Conservation (phyloP, 2,113 vertebrate genomes). For the Sander vitreus region DNA sequence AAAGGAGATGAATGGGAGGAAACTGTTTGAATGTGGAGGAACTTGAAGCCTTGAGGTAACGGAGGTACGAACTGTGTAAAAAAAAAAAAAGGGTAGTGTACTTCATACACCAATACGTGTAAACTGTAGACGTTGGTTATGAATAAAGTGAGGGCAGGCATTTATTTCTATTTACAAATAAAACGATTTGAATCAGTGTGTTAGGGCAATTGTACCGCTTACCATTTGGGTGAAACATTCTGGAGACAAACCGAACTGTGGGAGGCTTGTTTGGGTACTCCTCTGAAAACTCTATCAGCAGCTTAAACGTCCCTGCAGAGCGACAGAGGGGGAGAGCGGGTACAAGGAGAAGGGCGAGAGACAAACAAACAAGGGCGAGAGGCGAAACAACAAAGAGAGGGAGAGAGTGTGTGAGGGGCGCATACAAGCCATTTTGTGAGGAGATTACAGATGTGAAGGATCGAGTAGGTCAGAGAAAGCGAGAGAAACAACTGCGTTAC, state of each 20-base stretch:
- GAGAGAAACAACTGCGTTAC: slow-evolving; percentile 36
- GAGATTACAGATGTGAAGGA: slow-evolving; percentile 41
- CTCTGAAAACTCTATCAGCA: slow-evolving; percentile 99
- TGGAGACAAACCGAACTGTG: slow-evolving; percentile 98
- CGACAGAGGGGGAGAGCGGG: slow-evolving; percentile 14
- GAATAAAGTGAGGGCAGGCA: neutral
- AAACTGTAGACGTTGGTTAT: neutral
- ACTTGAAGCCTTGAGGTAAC: neutral
- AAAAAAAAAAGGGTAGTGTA: neutral
- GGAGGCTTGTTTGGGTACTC: slow-evolving; percentile 99
- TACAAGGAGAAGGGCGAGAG: neutral
- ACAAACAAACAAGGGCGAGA: too few species aligned
- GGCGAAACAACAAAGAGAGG: neutral
- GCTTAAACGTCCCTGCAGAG: slow-evolving; percentile 96
- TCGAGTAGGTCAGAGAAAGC: slow-evolving; percentile 7
- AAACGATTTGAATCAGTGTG: neutral
- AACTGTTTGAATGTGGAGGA: slow-evolving; percentile 6
- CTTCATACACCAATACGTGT: neutral
- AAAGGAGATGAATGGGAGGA: slow-evolving; percentile 16
- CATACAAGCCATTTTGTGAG: neutral
- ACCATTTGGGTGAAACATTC: slow-evolving; percentile 99
- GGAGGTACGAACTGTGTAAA: neutral
- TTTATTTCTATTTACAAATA: neutral
- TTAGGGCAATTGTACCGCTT: slow-evolving; percentile 67
- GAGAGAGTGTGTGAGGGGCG: neutral